phyloP scores from a whole-genome alignment of 1,140 invertebrate genomes.

The Solenopsis invicta region DNA sequence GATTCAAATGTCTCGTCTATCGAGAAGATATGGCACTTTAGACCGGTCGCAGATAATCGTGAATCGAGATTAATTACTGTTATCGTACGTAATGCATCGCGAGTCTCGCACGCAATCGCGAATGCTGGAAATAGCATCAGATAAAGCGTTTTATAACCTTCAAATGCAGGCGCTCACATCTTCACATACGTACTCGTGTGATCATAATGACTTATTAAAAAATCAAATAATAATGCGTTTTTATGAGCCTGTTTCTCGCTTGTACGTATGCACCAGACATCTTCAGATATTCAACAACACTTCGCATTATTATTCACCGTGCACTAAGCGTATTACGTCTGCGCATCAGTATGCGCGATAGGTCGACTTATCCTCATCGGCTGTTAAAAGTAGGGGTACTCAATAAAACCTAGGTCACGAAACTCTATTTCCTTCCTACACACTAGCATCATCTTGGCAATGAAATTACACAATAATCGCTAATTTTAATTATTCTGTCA shows the following conservation, averaged over 20 bases:
- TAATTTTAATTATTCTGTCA: too few relatives aligned
- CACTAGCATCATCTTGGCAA: too few relatives aligned
- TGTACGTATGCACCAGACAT: too few relatives aligned
- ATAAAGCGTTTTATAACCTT: not conserved
- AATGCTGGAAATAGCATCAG: not conserved
- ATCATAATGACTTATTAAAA: not conserved
- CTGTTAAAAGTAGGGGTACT: not conserved
- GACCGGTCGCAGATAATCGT: not conserved
- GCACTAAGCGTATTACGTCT: not conserved
- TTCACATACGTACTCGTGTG: not conserved
- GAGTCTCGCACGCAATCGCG: not conserved
- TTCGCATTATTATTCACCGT: not conserved
- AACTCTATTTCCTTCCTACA: not conserved
- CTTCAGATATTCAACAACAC: not conserved
- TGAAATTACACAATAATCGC: too few relatives aligned
- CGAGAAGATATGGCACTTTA: too few relatives aligned
- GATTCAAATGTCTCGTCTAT: not conserved
- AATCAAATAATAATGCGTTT: not conserved
- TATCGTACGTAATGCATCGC: not conserved
- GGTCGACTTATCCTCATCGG: not conserved
- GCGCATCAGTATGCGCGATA: not conserved
- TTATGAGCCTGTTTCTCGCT: not conserved
- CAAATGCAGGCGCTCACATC: not conserved
- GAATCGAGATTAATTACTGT: not conserved
- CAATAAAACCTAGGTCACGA: not conserved